Evolutionary conservation across 2,113 vertebrate genomes (phyloP), one percentile per base, ranked within the genome.

Genomic region (Xiphophorus couchianus): DNA sequence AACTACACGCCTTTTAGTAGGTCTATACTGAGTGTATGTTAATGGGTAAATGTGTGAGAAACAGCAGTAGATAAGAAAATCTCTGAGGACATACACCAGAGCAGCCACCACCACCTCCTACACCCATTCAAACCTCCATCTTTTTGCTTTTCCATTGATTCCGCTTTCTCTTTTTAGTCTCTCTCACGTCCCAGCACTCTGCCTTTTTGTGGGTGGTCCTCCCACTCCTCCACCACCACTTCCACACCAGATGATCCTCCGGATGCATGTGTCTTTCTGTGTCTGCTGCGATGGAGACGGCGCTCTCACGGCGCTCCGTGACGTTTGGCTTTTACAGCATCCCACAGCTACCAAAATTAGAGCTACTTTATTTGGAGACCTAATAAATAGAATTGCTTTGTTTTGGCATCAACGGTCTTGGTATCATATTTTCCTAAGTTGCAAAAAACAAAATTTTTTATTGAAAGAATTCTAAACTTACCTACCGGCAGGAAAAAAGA

Each of bases 81-180:
- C 30, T 73, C 33, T 29, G 66, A 48, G 9, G 35, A 37, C 35
- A 37, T 2, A 81, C 33, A 69, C 76, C 28, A 77, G 61, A 33
- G 58, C 35, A 37, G 3, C 27, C 66, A 9, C 13, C 51, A 22
- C 5, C 17, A 22, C 39, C 8, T 14, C 42, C 73, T 15, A 44
- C 15, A 71, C 64, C 68, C 66, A 30, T 71, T 66, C 10, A 62
- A 19, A 17, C 33, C n/a, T 29, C 60, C 78, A 66, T 68, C 74
- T 86, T 66, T 74, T 12, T 33, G 61, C 66, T 75, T 71, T 75
- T 77, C 58, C 67, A 63, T 72, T 6, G 25, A 81, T 77, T 74
- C 69, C 28, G 30, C 22, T 68, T 54, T 76, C 22, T 66, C 33
- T 66, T 58, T 66, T 74, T 54, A 19, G 44, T 63, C 63, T 58